A percentile compares a stretch with the other conserved stretches of the same genome.
phyloP scores from a whole-genome alignment of 2,888 invertebrate genomes.

The Trichogramma evanescens region DNA sequence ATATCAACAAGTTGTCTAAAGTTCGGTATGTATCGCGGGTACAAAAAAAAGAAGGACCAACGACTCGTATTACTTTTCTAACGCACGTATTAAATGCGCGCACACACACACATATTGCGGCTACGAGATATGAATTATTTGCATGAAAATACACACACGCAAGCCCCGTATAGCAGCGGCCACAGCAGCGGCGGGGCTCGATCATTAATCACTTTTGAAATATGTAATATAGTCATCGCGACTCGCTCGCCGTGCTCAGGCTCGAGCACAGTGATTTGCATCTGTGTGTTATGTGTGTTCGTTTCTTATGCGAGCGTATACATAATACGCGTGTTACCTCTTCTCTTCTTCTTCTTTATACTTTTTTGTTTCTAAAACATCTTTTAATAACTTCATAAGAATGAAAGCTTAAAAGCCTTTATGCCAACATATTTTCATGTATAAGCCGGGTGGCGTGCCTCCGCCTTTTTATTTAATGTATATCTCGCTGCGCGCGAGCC shows the following conservation, averaged over 20 bases:
- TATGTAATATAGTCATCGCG: constrained; percentile 22
- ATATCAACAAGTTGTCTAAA: too few relatives aligned
- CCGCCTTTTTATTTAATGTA: too few relatives aligned
- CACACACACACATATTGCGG: not conserved
- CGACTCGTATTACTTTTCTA: too few relatives aligned
- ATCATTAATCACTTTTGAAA: constrained; percentile 18
- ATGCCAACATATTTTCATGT: too few relatives aligned
- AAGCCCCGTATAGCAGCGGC: too few relatives aligned
- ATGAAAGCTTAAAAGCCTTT: not conserved
- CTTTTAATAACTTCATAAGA: not conserved
- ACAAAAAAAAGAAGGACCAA: too few relatives aligned
- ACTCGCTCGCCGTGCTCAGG: too few relatives aligned
- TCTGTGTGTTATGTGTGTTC: not conserved
- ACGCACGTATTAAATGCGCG: too few relatives aligned
- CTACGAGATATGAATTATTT: constrained; percentile 4
- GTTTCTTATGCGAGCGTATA: too few relatives aligned
- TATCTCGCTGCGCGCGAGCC: too few relatives aligned
- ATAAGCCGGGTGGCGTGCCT: too few relatives aligned
- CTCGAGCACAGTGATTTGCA: constrained; percentile 11
- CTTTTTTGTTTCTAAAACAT: not conserved
- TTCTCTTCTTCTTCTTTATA: not conserved
- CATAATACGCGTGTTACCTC: not conserved
- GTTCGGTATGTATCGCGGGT: too few relatives aligned
- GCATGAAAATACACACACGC: constrained; percentile 15
- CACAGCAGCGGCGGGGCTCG: not conserved